phyloP scores from a whole-genome alignment of 2,797 vertebrate species.

The Argentina silus region DNA sequence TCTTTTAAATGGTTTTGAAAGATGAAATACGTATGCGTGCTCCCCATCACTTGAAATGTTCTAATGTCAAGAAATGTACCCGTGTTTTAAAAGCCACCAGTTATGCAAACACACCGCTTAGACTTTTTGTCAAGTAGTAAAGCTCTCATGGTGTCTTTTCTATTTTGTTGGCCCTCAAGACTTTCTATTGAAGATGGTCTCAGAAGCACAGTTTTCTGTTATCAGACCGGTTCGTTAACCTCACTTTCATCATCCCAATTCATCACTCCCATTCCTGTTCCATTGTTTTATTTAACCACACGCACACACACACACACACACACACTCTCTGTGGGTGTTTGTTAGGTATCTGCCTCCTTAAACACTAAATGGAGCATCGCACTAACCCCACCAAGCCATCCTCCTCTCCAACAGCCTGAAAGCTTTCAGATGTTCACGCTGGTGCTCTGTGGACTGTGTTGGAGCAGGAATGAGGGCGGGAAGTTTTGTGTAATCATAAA shows the following conservation, averaged over 20 bases:
- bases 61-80: slow-evolving; percentile 2
- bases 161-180: not conserved
- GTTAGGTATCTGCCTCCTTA: no score
- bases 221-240: not conserved
- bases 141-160: not conserved
- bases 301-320: slow-evolving; percentile 7
- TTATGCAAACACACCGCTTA: not conserved
- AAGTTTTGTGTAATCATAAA: slow-evolving; percentile 66
- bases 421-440: slow-evolving; percentile 65
- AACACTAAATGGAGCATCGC: no score
- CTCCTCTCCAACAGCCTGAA: slow-evolving; percentile 20
- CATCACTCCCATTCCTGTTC: not conserved
- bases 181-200: not conserved
- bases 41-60: slow-evolving; percentile 24
- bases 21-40: slow-evolving; percentile 39
- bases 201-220: not conserved
- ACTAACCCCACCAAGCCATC: not conserved
- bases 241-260: not conserved
- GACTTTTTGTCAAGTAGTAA: not conserved
- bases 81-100: slow-evolving; percentile 5
- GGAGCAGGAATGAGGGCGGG: slow-evolving; percentile 51
- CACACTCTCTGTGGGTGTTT: no score
- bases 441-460: slow-evolving; percentile 33
- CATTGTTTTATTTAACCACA: not conserved
- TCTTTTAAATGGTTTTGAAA: slow-evolving; percentile 45